phyloP scores from a whole-genome alignment of 2,888 invertebrate genomes.

The Ypsolopha sequella region DNA sequence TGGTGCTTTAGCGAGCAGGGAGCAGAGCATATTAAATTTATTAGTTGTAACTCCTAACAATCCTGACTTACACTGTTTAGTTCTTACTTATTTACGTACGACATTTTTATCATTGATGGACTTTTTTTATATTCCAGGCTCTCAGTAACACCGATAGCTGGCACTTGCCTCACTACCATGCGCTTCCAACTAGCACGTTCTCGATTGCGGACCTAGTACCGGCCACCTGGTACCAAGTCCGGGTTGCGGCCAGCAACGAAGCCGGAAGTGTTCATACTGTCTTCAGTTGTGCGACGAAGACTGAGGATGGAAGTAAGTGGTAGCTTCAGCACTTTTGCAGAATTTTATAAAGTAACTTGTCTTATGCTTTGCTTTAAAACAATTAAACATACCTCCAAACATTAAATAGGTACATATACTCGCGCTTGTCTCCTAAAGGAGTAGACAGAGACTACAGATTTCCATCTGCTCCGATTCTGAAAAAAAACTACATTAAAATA shows the following conservation, averaged over 20 bases:
- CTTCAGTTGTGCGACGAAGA: conserved; percentile 72
- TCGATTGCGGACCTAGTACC: conserved; percentile 64
- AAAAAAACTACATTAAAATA: too few species aligned
- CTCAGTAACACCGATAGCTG: neutral
- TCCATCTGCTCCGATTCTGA: too few species aligned
- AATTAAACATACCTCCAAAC: too few species aligned
- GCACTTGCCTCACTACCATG: neutral
- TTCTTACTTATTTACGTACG: too few species aligned
- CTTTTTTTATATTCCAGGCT: neutral
- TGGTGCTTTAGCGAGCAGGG: too few species aligned
- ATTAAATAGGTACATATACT: too few species aligned
- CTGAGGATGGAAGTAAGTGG: conserved; percentile 70
- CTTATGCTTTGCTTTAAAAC: neutral
- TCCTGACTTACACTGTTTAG: too few species aligned
- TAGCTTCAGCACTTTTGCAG: neutral
- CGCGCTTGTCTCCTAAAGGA: too few species aligned
- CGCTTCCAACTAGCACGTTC: conserved; percentile 32
- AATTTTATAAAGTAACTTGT: neutral
- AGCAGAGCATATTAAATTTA: too few species aligned
- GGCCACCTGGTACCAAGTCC: conserved; percentile 73
- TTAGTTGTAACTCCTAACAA: too few species aligned
- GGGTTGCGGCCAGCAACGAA: conserved; percentile 72
- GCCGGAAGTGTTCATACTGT: conserved; percentile 71
- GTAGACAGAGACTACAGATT: too few species aligned
- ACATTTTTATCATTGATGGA: too few species aligned